Evolutionary conservation across 2,113 vertebrate genomes (phyloP).

Genomic region (Piprites chloris): DNA sequence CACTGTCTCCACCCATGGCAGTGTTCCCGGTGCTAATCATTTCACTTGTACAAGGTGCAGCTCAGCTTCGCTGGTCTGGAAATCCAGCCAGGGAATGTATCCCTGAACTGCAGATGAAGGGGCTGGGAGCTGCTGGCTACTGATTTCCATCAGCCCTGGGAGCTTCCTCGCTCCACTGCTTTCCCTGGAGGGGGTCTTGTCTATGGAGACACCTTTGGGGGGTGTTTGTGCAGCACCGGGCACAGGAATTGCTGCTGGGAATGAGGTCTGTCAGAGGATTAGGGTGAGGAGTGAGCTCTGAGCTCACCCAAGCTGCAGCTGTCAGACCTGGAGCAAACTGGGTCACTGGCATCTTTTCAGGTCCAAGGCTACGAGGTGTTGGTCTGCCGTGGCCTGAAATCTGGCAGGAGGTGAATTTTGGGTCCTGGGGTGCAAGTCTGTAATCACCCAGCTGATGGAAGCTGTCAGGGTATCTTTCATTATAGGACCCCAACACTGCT

Average conservation of each 20-base stretch:
- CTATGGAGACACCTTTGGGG: rapidly evolving
- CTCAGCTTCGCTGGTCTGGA: not conserved
- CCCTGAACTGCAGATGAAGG: not conserved
- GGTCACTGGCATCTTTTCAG: not conserved
- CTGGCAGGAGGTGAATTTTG: not conserved
- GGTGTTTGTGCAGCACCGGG: not conserved
- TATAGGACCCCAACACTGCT: not conserved
- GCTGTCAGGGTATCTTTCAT: not conserved
- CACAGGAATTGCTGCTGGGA: not conserved
- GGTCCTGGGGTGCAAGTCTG: not conserved
- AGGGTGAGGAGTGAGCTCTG: not conserved
- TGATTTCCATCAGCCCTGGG: not conserved
- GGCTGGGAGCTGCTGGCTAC: not conserved
- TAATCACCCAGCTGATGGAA: rapidly evolving
- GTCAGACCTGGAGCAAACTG: not conserved
- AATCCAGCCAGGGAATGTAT: not conserved
- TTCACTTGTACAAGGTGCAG: not conserved
- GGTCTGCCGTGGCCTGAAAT: not conserved
- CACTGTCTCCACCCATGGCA: not conserved
- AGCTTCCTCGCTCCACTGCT: not conserved
- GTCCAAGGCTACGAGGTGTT: not conserved
- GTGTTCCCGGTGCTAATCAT: not conserved
- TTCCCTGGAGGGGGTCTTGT: rapidly evolving
- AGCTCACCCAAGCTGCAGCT: not conserved
- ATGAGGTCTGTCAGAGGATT: not conserved